Conservation (phyloP, 2,797 vertebrate genomes). For the Phaenicophaeus curvirostris region DNA sequence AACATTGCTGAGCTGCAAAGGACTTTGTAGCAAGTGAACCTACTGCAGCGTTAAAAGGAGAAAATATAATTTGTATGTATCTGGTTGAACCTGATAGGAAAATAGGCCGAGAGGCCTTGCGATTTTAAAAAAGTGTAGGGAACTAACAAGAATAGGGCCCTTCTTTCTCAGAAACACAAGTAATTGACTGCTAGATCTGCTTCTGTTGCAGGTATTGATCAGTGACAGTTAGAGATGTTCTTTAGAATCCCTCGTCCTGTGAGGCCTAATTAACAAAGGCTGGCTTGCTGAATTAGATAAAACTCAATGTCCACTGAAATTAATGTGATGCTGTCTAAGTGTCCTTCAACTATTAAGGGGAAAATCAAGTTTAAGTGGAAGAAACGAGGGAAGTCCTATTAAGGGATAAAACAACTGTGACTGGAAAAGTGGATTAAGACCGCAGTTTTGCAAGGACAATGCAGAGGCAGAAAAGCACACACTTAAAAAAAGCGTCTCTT, state of each 20-base stretch:
- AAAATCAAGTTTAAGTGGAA: constrained; percentile 74
- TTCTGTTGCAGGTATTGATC: constrained; percentile 71
- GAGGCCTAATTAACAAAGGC: constrained; percentile 80
- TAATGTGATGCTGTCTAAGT: constrained; percentile 75
- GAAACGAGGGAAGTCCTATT: constrained; percentile 51
- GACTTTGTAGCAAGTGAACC: background rate
- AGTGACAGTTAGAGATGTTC: constrained; percentile 63
- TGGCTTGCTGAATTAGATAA: constrained; percentile 85
- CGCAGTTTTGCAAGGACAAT: constrained; percentile 44
- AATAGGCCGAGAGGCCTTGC: background rate
- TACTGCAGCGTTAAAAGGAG: background rate
- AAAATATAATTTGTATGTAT: background rate
- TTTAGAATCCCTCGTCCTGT: constrained; percentile 65
- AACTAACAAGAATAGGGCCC: constrained; percentile 38
- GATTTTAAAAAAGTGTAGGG: background rate
- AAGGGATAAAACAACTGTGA: constrained; percentile 53
- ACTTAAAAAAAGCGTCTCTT: background rate
- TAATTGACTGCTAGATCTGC: constrained; percentile 69
- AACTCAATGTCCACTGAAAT: constrained; percentile 81
- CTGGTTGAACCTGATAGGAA: background rate
- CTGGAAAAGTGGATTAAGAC: constrained; percentile 52
- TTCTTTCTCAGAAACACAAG: constrained; percentile 53
- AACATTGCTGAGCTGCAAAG: background rate
- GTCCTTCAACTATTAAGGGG: constrained; percentile 75
- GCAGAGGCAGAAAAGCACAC: background rate